Percentiles rank a stretch among this genome's conserved stretches.
phyloP scores from a whole-genome alignment of 1,140 invertebrate species.

The Megalopta genalis region DNA sequence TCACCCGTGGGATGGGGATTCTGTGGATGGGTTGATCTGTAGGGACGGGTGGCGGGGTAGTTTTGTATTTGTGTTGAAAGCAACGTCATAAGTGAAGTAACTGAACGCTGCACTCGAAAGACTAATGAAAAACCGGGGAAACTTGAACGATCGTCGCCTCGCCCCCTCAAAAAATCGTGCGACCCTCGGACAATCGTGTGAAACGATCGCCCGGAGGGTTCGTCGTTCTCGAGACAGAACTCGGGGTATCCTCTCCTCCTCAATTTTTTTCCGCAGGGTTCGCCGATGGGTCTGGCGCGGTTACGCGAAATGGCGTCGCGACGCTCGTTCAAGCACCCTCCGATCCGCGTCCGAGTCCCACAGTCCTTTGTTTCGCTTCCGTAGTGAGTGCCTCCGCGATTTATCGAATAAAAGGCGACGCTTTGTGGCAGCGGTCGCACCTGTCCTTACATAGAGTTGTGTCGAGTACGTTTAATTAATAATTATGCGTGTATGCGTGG shows the following conservation, averaged over 20 bases:
- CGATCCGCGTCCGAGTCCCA: constrained; percentile 38
- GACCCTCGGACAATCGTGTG: background rate
- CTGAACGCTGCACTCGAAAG: constrained; percentile 78
- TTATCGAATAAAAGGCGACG: constrained; percentile 68
- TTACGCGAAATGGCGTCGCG: background rate
- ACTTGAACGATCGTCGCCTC: constrained; percentile 58
- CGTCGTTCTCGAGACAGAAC: background rate
- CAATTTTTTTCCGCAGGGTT: no score
- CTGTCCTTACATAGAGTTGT: constrained; percentile 63
- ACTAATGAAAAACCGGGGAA: constrained; percentile 69
- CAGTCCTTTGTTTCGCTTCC: constrained; percentile 65
- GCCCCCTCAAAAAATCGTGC: background rate
- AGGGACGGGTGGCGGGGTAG: constrained; percentile 69
- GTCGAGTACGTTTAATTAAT: constrained; percentile 74
- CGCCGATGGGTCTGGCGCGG: background rate
- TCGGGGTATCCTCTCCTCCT: background rate
- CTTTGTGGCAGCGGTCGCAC: constrained; percentile 61
- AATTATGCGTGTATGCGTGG: constrained; percentile 73
- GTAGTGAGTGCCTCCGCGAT: constrained; percentile 79
- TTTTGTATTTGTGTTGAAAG: constrained; percentile 79
- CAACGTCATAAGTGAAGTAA: constrained; percentile 80
- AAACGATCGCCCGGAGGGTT: background rate
- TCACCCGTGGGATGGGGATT: constrained; percentile 50
- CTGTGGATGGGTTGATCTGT: constrained; percentile 56
- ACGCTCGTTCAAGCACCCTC: background rate